A percentile compares a stretch with the other conserved stretches of the same genome.
Conservation (phyloP, 2,113 vertebrate species). For the Cebus imitator region DNA sequence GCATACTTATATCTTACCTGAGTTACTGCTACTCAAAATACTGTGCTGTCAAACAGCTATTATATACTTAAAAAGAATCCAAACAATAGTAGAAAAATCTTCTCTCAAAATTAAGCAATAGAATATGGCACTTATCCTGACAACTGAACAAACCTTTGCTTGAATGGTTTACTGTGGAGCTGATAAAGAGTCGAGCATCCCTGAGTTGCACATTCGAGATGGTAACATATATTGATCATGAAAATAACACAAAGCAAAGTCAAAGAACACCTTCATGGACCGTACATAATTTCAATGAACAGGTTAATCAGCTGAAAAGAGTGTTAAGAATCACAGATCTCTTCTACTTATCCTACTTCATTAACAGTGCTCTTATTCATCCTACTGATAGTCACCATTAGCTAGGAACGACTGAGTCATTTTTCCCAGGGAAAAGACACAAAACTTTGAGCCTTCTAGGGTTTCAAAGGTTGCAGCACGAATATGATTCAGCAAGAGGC, state of each 20-base stretch:
- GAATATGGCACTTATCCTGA: background rate
- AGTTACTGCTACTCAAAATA: background rate
- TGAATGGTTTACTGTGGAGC: background rate
- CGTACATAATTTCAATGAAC: background rate
- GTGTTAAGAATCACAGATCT: background rate
- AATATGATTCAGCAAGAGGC: background rate
- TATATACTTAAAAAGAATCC: background rate
- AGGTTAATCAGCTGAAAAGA: background rate
- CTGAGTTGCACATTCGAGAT: background rate
- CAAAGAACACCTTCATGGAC: background rate
- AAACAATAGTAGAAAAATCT: background rate
- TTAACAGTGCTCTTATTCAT: background rate
- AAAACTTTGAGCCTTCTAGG: background rate
- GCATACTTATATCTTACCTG: background rate
- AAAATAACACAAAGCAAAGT: background rate
- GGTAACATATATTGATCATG: background rate
- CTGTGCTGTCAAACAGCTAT: background rate
- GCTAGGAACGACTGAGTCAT: background rate
- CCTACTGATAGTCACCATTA: background rate
- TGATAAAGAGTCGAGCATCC: background rate
- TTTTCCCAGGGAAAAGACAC: background rate
- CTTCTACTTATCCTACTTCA: background rate
- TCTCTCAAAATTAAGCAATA: background rate
- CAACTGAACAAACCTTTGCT: background rate
- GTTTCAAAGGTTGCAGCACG: background rate